A percentile compares a stretch with the other conserved stretches of the same genome.
Evolutionary conservation across 2,797 vertebrate species (phyloP).

Genomic region (Argyrosomus regius): DNA sequence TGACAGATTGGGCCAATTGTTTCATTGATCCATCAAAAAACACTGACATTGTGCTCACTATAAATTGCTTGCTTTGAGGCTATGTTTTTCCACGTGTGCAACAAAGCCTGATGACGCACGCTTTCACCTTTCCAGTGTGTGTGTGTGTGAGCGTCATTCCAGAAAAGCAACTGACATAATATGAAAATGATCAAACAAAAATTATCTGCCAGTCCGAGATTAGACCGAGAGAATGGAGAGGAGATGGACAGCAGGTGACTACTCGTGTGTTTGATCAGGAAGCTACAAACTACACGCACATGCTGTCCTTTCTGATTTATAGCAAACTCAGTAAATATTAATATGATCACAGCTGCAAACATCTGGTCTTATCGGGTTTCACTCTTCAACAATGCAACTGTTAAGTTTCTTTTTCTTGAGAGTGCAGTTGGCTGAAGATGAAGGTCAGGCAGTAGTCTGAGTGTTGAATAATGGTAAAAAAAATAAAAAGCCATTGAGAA

Average conservation of each 20-base stretch:
- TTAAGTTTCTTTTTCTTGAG: constrained; percentile 14
- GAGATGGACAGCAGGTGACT: not conserved
- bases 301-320: constrained; percentile 17
- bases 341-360: constrained; percentile 34
- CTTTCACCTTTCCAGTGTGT: constrained; percentile 3
- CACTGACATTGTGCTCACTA: not conserved
- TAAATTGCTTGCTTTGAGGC: constrained; percentile 1
- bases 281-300: not conserved
- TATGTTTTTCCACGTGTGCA: constrained; percentile 1
- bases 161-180: not conserved
- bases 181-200: not conserved
- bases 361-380: constrained; percentile 52
- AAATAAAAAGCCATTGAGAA: constrained; percentile 53
- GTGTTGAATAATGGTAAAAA: constrained; percentile 24
- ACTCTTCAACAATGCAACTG: constrained; percentile 21
- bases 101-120: not conserved
- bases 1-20: constrained; percentile 2
- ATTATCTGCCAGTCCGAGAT: not conserved
- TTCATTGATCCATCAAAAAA: constrained; percentile 16
- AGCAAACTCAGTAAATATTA: constrained; percentile 38
- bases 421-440: constrained; percentile 42
- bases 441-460: constrained; percentile 44
- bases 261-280: constrained; percentile 26
- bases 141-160: not conserved
- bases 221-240: not conserved